A percentile compares a stretch with the other conserved stretches of the same genome.
phyloP scores from a whole-genome alignment of 2,797 vertebrate species.

The Parauchenoglanis ngamensis region DNA sequence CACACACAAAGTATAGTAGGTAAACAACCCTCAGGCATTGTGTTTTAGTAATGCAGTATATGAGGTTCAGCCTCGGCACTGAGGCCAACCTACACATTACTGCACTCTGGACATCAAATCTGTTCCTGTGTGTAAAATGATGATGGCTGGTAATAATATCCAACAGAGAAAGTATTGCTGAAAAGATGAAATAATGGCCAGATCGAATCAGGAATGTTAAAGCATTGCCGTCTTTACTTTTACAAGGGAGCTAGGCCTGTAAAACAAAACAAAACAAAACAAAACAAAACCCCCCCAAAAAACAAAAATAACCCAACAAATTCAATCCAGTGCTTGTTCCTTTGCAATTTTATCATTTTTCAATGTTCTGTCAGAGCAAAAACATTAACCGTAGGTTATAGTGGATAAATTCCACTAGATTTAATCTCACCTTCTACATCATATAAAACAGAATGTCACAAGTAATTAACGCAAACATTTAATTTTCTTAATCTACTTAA shows the following conservation, averaged over 20 bases:
- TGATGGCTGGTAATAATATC: constrained; percentile 56
- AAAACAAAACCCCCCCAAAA: neutral
- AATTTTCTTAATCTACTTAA: neutral
- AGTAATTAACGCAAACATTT: neutral
- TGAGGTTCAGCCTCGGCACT: constrained; percentile 24
- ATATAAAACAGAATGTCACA: neutral
- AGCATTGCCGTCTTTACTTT: neutral
- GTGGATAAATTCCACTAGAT: neutral
- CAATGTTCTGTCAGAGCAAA: neutral
- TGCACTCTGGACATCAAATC: constrained; percentile 50
- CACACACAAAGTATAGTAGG: constrained; percentile 26
- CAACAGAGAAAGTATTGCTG: constrained; percentile 57
- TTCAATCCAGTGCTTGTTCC: neutral
- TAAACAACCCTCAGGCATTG: constrained; percentile 44
- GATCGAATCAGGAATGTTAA: constrained; percentile 59
- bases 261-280: constrained; percentile 26
- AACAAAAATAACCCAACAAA: neutral
- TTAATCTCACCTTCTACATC: too few species aligned
- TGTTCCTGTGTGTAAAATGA: constrained; percentile 58
- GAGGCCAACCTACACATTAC: constrained; percentile 45
- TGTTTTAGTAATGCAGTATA: constrained; percentile 42
- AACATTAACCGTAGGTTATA: neutral
- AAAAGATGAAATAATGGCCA: constrained; percentile 55
- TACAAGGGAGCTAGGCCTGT: constrained; percentile 52
- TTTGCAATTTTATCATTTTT: neutral